Conservation (phyloP, 2,888 invertebrate species). For the Dione vanillae region DNA sequence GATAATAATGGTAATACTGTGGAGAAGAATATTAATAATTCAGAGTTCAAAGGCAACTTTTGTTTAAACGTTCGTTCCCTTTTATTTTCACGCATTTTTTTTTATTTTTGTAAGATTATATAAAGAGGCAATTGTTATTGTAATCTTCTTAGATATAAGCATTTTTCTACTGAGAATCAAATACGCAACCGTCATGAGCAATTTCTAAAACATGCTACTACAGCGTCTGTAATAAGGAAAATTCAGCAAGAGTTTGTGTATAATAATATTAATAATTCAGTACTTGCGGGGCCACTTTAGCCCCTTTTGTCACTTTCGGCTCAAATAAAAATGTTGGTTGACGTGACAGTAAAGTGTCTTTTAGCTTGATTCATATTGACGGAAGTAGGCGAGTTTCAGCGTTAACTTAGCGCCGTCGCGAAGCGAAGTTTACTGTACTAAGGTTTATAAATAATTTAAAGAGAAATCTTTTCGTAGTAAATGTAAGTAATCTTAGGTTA, state of each 20-base stretch:
- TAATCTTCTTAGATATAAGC: not conserved
- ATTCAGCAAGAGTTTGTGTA: conserved; percentile 52
- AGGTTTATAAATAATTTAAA: not conserved
- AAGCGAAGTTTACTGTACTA: not conserved
- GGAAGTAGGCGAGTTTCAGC: conserved; percentile 35
- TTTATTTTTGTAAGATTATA: too few species aligned
- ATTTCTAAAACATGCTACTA: not conserved
- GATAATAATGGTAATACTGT: conserved; percentile 55
- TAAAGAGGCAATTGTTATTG: too few species aligned
- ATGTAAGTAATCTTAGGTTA: too few species aligned
- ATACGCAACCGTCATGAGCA: not conserved
- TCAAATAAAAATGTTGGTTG: conserved; percentile 54
- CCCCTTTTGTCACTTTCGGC: conserved; percentile 49
- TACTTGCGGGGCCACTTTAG: conserved; percentile 52
- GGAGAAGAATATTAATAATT: conserved; percentile 58
- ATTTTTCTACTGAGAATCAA: not conserved
- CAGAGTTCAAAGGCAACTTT: conserved; percentile 51
- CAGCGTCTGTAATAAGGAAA: conserved; percentile 49
- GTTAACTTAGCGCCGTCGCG: not conserved
- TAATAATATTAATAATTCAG: conserved; percentile 60
- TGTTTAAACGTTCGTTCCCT: conserved; percentile 45
- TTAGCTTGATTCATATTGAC: conserved; percentile 43
- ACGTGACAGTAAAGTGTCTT: conserved; percentile 50
- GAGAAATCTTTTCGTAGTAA: too few species aligned
- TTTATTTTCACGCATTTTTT: conserved; percentile 28